Percentiles rank a stretch among this genome's conserved stretches.
These are phyloP conservation scores for Rhorus exstirpatorius DNA, from an alignment of 2,888 invertebrate species.

Conservation along the genomic window DNA sequence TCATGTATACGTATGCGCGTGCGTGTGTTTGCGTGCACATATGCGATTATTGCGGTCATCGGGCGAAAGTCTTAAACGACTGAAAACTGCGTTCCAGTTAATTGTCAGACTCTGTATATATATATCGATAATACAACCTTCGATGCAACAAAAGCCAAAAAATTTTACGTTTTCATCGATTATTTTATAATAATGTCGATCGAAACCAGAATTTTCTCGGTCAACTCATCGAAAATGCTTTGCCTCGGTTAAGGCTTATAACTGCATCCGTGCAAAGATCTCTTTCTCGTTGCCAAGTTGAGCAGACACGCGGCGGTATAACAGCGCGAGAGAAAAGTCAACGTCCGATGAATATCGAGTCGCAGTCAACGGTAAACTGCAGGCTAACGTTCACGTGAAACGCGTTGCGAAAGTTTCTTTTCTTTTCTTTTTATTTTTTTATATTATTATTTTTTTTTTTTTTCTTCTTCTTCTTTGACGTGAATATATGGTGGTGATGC, in stretches of 20 bases:
- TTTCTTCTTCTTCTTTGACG: background rate
- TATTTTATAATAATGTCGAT: background rate
- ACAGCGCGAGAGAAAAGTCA: constrained; percentile 25
- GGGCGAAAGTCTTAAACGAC: constrained; percentile 56
- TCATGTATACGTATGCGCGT: background rate
- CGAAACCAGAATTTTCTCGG: constrained; percentile 21
- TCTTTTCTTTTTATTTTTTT: background rate
- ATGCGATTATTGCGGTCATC: constrained; percentile 50
- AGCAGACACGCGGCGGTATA: background rate
- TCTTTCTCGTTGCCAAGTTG: constrained; percentile 1
- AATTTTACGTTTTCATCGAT: background rate
- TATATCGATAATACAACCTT: background rate
- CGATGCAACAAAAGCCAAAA: background rate
- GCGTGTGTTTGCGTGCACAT: background rate
- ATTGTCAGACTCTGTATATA: constrained; percentile 1
- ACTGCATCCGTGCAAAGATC: too few species aligned
- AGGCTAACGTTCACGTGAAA: constrained; percentile 45
- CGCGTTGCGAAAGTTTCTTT: constrained; percentile 55
- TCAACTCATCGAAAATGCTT: too few species aligned
- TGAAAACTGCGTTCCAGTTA: constrained; percentile 21
- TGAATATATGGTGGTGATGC: constrained; percentile 45
- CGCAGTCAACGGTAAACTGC: constrained; percentile 49
- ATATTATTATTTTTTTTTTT: background rate
- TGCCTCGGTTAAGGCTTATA: too few species aligned
- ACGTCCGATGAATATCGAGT: constrained; percentile 57